A percentile compares a stretch with the other conserved stretches of the same genome.
These are phyloP conservation scores for Chymomyza costata DNA, from an alignment of 1,140 invertebrate genomes.

Conservation along the genomic window DNA sequence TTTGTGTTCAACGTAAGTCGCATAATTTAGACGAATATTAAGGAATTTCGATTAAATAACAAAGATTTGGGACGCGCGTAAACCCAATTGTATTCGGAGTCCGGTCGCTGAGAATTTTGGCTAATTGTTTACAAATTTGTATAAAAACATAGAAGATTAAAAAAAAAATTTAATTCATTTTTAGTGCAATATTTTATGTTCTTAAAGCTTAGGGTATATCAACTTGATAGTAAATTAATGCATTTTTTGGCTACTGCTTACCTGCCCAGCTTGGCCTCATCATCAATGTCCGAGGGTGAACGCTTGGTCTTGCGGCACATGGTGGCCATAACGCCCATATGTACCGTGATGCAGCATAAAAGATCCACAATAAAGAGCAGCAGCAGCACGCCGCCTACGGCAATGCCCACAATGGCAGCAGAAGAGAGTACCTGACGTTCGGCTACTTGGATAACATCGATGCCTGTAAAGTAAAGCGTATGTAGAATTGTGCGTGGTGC, in stretches of 20 bases:
- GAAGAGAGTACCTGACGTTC: conserved; percentile 82
- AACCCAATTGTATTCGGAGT: conserved; percentile 73
- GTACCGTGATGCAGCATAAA: conserved; percentile 78
- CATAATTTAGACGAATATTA: conserved; percentile 59
- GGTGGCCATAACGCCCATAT: conserved; percentile 83
- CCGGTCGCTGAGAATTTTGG: conserved; percentile 52
- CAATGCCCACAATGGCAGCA: conserved; percentile 85
- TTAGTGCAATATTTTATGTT: conserved; percentile 67
- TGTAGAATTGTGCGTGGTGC: conserved; percentile 4
- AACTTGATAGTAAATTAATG: conserved; percentile 2
- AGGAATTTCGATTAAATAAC: conserved; percentile 67
- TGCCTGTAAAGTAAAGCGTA: conserved; percentile 35
- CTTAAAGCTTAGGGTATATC: conserved; percentile 2
- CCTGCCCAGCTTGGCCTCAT: conserved; percentile 88
- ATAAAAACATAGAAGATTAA: conserved; percentile 37
- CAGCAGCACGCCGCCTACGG: conserved; percentile 83
- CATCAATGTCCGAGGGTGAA: conserved; percentile 78
- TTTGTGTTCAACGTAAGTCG: not conserved
- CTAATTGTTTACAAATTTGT: conserved; percentile 23
- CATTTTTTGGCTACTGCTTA: conserved; percentile 72
- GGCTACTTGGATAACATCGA: conserved; percentile 77
- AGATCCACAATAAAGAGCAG: conserved; percentile 87
- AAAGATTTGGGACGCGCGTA: conserved; percentile 72
- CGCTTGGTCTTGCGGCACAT: conserved; percentile 80
- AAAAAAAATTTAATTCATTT: conserved; percentile 46